Evolutionary conservation across 1,140 invertebrate species (phyloP).

Genomic region (Thrips palmi): DNA sequence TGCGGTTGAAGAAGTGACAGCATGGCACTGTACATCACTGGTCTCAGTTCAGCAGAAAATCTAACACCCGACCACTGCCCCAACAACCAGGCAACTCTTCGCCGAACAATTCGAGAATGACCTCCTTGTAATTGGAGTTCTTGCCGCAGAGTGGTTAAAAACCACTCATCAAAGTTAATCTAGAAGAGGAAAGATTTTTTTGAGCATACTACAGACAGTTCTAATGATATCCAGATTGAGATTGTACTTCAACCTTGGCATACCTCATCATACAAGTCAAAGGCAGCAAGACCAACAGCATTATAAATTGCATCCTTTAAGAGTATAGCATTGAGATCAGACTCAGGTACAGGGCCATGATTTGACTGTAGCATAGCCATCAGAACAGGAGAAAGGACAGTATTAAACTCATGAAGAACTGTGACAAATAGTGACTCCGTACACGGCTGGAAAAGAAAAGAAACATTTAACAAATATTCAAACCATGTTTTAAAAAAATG

Average conservation of each 20-base stretch:
- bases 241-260: conserved; percentile 13
- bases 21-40: conserved; percentile 61
- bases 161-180: conserved; percentile 86
- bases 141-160: conserved; percentile 57
- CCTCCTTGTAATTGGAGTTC: conserved; percentile 66
- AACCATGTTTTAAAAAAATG: no score
- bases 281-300: conserved; percentile 74
- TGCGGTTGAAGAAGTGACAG: conserved; percentile 41
- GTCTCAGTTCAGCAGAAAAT: conserved; percentile 55
- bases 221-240: no score
- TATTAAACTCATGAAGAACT: conserved; percentile 62
- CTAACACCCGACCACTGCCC: conserved; percentile 75
- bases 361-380: conserved; percentile 44
- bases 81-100: conserved; percentile 76
- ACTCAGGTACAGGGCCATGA: conserved; percentile 37
- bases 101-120: conserved; percentile 74
- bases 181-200: conserved; percentile 20
- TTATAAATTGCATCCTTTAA: conserved; percentile 91
- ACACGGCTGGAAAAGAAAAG: conserved; percentile 50
- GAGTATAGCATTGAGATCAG: conserved; percentile 58
- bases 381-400: conserved; percentile 48
- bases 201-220: background rate
- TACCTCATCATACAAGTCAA: conserved; percentile 83
- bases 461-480: conserved; percentile 9
- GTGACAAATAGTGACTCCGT: conserved; percentile 70